Evolutionary conservation across 1,140 invertebrate species (phyloP).

Genomic region (Asbolus verrucosus): DNA sequence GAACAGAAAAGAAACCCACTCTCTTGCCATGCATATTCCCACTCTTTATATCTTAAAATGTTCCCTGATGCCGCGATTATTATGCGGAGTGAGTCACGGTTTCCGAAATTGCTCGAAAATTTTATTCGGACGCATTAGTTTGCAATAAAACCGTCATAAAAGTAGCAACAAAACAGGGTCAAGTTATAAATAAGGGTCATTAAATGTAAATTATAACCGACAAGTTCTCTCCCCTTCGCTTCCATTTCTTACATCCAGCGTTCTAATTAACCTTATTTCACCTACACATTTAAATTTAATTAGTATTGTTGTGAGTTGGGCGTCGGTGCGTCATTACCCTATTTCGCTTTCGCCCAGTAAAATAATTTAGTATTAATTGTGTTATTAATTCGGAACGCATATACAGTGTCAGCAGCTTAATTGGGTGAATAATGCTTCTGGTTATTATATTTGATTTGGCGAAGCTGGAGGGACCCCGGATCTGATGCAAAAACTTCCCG

Average conservation of each 20-base stretch:
- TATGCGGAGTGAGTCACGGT: background rate
- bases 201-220: conserved; percentile 35
- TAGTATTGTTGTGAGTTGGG: conserved; percentile 21
- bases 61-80: background rate
- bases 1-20: no score
- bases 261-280: conserved; percentile 35
- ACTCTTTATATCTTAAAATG: no score
- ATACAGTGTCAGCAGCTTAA: conserved; percentile 11
- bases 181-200: conserved; percentile 24
- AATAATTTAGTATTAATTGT: conserved; percentile 34
- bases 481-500: no score
- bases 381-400: conserved; percentile 25
- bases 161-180: background rate
- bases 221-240: conserved; percentile 27
- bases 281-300: conserved; percentile 37
- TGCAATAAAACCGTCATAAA: background rate
- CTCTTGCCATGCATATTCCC: no score
- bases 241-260: conserved; percentile 22
- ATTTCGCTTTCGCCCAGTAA: background rate
- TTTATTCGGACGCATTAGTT: conserved; percentile 4
- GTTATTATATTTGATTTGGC: conserved; percentile 1
- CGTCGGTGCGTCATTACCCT: background rate
- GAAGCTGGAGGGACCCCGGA: no score
- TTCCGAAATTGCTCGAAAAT: background rate
- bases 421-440: conserved; percentile 6